A percentile compares a stretch with the other conserved stretches of the same genome.
phyloP scores from a whole-genome alignment of 2,888 invertebrate genomes.

The Conomelus anceps region DNA sequence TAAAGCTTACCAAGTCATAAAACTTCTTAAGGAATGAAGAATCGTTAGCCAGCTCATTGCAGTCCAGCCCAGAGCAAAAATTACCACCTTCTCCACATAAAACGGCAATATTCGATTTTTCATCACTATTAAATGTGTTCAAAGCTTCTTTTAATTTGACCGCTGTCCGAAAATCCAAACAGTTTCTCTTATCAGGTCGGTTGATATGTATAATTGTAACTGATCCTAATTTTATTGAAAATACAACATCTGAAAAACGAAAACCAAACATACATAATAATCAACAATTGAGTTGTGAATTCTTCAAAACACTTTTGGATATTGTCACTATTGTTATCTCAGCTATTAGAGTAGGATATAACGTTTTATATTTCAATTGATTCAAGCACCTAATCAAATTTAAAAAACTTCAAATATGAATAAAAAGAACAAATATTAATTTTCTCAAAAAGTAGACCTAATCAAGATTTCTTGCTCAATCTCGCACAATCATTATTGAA shows the following conservation, averaged over 20 bases:
- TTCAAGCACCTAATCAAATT: no score
- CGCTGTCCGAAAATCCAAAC: conserved; percentile 65
- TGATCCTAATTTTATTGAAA: conserved; percentile 26
- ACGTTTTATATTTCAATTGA: no score
- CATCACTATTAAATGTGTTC: conserved; percentile 70
- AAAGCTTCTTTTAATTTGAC: conserved; percentile 63
- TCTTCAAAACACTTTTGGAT: neutral
- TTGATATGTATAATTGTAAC: conserved; percentile 67
- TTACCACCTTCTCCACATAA: conserved; percentile 87
- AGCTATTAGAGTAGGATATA: no score
- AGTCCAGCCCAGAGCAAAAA: conserved; percentile 89
- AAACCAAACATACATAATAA: neutral
- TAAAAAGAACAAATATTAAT: no score
- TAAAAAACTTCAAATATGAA: no score
- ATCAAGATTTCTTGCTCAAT: no score
- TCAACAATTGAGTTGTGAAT: neutral
- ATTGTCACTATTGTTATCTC: neutral
- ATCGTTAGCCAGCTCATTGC: conserved; percentile 57
- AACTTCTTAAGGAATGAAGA: conserved; percentile 29
- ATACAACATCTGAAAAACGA: neutral
- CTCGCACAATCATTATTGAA: no score
- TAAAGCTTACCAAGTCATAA: conserved; percentile 23
- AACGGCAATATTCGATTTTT: conserved; percentile 61
- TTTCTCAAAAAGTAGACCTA: no score
- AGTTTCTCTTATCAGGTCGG: conserved; percentile 74